A percentile compares a stretch with the other conserved stretches of the same genome.
phyloP scores from a whole-genome alignment of 2,797 vertebrate genomes.

The Danio choprae region DNA sequence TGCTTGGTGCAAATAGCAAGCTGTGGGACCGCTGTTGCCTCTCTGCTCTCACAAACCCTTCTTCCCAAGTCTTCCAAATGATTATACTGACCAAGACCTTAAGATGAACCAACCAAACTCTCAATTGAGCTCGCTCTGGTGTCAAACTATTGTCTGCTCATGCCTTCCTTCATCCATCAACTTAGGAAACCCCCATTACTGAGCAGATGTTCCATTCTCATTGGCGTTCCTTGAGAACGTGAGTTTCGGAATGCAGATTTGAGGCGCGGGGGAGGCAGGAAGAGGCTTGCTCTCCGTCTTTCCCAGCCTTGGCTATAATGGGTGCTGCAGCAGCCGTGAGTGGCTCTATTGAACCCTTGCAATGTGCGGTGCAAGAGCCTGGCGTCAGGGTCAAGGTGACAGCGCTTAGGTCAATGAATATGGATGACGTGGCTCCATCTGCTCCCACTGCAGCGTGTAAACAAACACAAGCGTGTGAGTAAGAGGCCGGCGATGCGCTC shows the following conservation, averaged over 20 bases:
- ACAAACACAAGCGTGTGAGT: constrained; percentile 64
- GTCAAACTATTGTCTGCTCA: constrained; percentile 62
- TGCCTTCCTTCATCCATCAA: constrained; percentile 69
- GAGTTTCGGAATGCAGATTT: constrained; percentile 60
- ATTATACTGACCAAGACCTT: constrained; percentile 41
- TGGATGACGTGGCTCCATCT: constrained; percentile 79
- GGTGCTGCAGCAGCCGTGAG: constrained; percentile 57
- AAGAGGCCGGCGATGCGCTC: constrained; percentile 33
- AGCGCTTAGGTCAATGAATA: constrained; percentile 75
- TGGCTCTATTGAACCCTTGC: constrained; percentile 68
- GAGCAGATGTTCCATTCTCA: constrained; percentile 70
- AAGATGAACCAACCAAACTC: constrained; percentile 35
- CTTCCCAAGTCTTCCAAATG: constrained; percentile 35
- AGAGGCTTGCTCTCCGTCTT: constrained; percentile 45
- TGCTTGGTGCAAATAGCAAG: neutral
- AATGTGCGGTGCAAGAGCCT: constrained; percentile 70
- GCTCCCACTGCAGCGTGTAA: constrained; percentile 69
- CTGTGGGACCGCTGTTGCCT: constrained; percentile 12
- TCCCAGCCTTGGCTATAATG: constrained; percentile 68
- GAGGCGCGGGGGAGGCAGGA: constrained; percentile 8
- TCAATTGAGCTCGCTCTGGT: constrained; percentile 49
- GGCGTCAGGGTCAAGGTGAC: constrained; percentile 77
- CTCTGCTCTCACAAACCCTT: constrained; percentile 34
- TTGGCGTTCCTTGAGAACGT: constrained; percentile 44
- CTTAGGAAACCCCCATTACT: constrained; percentile 56